Evolutionary conservation across 2,797 vertebrate species (phyloP), one percentile per base, ranked within the genome.

Genomic region (Sebastes flavidus): DNA sequence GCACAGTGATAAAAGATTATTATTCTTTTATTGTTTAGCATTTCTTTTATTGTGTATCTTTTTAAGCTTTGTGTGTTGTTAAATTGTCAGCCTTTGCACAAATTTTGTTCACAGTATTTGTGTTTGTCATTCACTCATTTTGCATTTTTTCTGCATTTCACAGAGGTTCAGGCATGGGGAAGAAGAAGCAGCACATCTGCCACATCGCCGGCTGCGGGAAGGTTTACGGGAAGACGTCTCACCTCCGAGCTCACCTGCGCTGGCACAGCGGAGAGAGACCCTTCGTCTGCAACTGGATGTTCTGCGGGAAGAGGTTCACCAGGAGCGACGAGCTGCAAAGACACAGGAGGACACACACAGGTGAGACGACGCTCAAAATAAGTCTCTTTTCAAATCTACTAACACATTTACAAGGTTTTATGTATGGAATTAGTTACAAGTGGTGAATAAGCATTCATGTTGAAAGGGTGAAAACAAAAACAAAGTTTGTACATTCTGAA

Each of bases 261-360:
- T 99, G 99, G 99, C 99, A 99, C 96, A 99, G 98, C 46, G 99
- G 99, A 52, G 99, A 99, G 91, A 96, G 99, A 52, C 99, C 99
- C 2, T 99, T 99, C 88, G 95, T 99, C 88, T 99, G 98, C 95
- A 99, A 96, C 78, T 99, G 98, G 98, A 97, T 98, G 96, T 99
- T 97, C 95, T 99, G 98, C 85, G 98, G 98, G 65, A 99, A 99
- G 94, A 97, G 98, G 80, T 99, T 99, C 95, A 99, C 98, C 65
- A 95, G 98, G 93, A 99, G 98, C 2, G 99, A 99, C 90, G 99
- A 99, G 92, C 96, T 99, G 80, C 99, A 99, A 93, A 96, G 99
- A 87, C 99, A 99, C 94, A 95, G 98, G 95, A 97, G 98, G 90
- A 99, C 99, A 74, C 99, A 99, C 91, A 99, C 99, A 94, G 99